Evolutionary conservation across 2,113 vertebrate genomes (phyloP).

Genomic region (Aythya baeri): DNA sequence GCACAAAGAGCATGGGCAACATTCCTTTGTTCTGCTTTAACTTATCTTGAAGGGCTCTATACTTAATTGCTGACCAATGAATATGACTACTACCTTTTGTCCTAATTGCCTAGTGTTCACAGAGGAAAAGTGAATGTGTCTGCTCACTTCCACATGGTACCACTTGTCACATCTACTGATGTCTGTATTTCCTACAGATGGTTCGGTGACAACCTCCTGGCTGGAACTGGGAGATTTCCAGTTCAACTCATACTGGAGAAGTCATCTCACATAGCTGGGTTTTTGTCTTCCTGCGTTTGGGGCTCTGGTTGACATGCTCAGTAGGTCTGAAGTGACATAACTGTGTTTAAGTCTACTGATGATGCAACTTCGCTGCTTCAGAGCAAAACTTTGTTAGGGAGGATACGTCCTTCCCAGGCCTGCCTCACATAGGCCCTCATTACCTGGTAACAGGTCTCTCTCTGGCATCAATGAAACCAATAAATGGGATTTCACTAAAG

Average conservation of each 20-base stretch:
- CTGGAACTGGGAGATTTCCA: not conserved
- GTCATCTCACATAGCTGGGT: not conserved
- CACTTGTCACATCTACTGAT: not conserved
- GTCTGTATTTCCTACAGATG: not conserved
- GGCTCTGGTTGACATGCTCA: not conserved
- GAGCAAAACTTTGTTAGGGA: not conserved
- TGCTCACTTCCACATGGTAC: not conserved
- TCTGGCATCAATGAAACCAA: not conserved
- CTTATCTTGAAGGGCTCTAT: slow-evolving; percentile 55
- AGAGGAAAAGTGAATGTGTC: not conserved
- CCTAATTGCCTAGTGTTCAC: not conserved
- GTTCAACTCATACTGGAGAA: not conserved
- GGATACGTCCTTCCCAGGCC: not conserved
- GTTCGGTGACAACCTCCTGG: fast-evolving
- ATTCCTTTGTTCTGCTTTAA: slow-evolving; percentile 48
- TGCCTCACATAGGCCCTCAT: not conserved
- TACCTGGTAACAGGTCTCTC: not conserved
- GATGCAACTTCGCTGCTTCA: not conserved
- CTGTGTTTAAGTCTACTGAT: not conserved
- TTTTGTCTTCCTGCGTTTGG: not conserved
- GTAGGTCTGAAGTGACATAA: not conserved
- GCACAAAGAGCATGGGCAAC: not conserved
- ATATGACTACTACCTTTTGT: slow-evolving; percentile 18
- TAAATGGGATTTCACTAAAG: not conserved
- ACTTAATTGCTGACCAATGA: slow-evolving; percentile 36